Base-by-base conservation (phyloP, 2,888 invertebrate species). In the Nipponacmea schrenckii region DNA sequence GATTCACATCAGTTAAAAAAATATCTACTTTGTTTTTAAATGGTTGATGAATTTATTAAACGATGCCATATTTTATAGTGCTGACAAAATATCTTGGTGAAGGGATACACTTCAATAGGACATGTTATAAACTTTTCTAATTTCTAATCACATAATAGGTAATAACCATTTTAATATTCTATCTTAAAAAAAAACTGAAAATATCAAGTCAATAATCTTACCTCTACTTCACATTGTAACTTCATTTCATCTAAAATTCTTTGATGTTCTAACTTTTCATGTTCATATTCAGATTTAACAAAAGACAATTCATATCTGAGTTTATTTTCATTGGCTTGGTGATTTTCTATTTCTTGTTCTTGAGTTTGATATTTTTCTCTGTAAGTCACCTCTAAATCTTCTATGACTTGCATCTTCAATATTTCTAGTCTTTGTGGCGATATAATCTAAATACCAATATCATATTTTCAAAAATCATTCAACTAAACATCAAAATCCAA, bases 261-360 rank as follows among this genome's bases (percentile, higher is more conserved):
- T 67, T 79, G 78, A 74, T 85, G 81, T 69, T 87, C 85, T 17
- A 78, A 71, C 45, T 80, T 79, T 62, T 85, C 84, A 73, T 88
- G 87, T 48, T 89, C 88, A 74, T 86, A 89, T 79, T 89, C 89
- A 0, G 87, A 83, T 78, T 88, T 87, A 27, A 89, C 74, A 75
- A 89, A 89, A 65, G 85, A 81, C 39, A 85, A 78, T 75, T 89
- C 88, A 70, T 87, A 86, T 56, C 85, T 85, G 10, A 87, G 77
- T 71, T 86, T 86, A 75, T 85, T 88, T 70, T 82, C 80, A 27
- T 81, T 81, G 26, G 77, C 78, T 10, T 85, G 77, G n/a, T 80
- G 80, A 26, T 82, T 82, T 65, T 88, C 87, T 10, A 81, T 74
- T 74, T 89, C 88, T 20, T 77, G 78, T 44, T 86, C 85, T 71